phyloP scores from a whole-genome alignment of 2,888 invertebrate genomes.

The Liposcelis brunnea region DNA sequence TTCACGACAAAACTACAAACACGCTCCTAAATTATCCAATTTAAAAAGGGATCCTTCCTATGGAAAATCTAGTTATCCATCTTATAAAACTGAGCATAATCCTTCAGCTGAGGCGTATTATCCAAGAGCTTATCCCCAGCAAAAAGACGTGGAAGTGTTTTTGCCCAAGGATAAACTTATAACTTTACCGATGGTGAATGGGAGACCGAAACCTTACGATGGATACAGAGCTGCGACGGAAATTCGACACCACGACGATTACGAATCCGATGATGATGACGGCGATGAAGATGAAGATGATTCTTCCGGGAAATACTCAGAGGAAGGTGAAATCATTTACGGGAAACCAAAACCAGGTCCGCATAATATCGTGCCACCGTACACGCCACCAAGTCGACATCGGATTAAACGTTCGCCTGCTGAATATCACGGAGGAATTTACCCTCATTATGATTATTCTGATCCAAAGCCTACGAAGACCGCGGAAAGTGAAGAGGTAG shows the following conservation, averaged over 20 bases:
- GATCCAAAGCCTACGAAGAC: too few species aligned
- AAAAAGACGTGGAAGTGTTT: constrained; percentile 4
- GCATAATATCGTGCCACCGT: too few species aligned
- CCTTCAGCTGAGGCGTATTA: not conserved
- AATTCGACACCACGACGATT: not conserved
- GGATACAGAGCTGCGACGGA: constrained; percentile 6
- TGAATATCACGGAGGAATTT: too few species aligned
- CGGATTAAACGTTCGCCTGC: too few species aligned
- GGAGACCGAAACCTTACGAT: constrained; percentile 6
- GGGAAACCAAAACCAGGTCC: too few species aligned
- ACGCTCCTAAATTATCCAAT: not conserved
- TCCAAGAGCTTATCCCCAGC: too few species aligned
- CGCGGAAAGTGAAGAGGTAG: too few species aligned
- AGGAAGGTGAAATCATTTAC: too few species aligned
- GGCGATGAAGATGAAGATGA: constrained; percentile 12
- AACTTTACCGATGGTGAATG: not conserved
- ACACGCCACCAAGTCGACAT: too few species aligned
- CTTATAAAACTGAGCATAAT: not conserved
- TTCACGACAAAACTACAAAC: too few species aligned
- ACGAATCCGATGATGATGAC: not conserved
- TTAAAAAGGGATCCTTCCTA: not conserved
- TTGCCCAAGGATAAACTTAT: not conserved
- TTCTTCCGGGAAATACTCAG: too few species aligned
- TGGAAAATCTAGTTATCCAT: constrained; percentile 5
- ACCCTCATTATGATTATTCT: too few species aligned